Evolutionary conservation across 2,888 invertebrate genomes (phyloP).

Genomic region (Agonopterix arenella): DNA sequence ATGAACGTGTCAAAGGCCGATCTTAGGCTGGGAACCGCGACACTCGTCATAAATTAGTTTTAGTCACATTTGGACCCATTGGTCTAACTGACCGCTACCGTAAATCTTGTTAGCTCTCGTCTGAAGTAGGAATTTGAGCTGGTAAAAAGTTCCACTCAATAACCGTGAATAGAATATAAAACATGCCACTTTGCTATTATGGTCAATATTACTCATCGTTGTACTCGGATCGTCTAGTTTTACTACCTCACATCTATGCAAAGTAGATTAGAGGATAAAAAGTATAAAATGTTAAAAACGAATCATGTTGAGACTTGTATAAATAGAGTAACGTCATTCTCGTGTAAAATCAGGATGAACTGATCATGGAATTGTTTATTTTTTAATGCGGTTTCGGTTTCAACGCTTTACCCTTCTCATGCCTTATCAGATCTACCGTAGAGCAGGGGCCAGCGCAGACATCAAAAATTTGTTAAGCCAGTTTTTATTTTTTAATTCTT

Average conservation of each 20-base stretch:
- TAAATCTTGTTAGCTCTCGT: too few species aligned
- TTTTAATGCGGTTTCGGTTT: constrained; percentile 63
- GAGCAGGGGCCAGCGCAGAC: constrained; percentile 34
- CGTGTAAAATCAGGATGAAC: constrained; percentile 57
- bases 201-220: constrained; percentile 47
- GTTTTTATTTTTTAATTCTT: constrained; percentile 61
- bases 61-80: not conserved
- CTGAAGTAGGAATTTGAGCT: not conserved
- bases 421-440: constrained; percentile 62
- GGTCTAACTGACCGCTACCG: not conserved
- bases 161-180: constrained; percentile 43
- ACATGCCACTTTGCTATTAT: constrained; percentile 34
- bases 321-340: constrained; percentile 34
- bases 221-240: constrained; percentile 33
- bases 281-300: constrained; percentile 39
- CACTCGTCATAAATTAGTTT: constrained; percentile 28
- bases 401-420: constrained; percentile 65
- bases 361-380: constrained; percentile 58
- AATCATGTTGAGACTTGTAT: constrained; percentile 66
- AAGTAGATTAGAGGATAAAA: constrained; percentile 49
- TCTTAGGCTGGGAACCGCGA: constrained; percentile 49
- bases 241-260: constrained; percentile 44
- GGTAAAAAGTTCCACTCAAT: constrained; percentile 21
- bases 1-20: constrained; percentile 57
- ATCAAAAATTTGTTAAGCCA: constrained; percentile 65